Percentiles rank a stretch among this genome's conserved stretches.
Conservation (phyloP, 2,888 invertebrate species). For the Chrysolina oricalcia region DNA sequence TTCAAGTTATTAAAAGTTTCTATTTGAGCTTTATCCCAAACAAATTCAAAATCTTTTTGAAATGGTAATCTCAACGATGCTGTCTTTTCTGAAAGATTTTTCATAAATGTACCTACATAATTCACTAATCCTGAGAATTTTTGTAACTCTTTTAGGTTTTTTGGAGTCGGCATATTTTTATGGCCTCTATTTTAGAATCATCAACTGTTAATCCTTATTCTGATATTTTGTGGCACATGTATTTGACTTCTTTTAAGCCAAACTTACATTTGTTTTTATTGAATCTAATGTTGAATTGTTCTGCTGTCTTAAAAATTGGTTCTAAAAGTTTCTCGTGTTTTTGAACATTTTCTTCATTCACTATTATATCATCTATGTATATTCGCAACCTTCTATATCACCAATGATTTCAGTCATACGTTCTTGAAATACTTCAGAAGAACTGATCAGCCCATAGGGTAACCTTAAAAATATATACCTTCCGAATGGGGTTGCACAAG, state of each 20-base stretch:
- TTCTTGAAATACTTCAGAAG: slow-evolving; percentile 46
- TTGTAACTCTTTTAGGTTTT: slow-evolving; percentile 43
- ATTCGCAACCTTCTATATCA: slow-evolving; percentile 36
- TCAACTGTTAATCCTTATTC: slow-evolving; percentile 1
- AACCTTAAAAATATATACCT: not conserved
- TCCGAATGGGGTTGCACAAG: not conserved
- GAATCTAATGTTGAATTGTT: slow-evolving; percentile 51
- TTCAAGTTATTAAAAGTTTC: slow-evolving; percentile 61
- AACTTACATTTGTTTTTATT: slow-evolving; percentile 58
- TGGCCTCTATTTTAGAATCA: not conserved
- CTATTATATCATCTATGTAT: slow-evolving; percentile 48
- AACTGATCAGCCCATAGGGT: not conserved
- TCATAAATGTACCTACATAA: slow-evolving; percentile 56
- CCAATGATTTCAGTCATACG: slow-evolving; percentile 47
- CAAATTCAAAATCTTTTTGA: slow-evolving; percentile 48
- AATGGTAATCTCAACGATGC: slow-evolving; percentile 55
- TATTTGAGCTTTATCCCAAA: slow-evolving; percentile 56
- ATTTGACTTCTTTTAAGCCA: slow-evolving; percentile 51
- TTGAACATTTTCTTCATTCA: slow-evolving; percentile 34
- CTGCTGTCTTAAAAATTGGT: slow-evolving; percentile 31
- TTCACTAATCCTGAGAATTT: slow-evolving; percentile 55
- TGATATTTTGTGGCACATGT: slow-evolving; percentile 55
- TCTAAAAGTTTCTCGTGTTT: slow-evolving; percentile 42
- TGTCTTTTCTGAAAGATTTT: slow-evolving; percentile 54
- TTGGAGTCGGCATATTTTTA: slow-evolving; percentile 24